Evolutionary conservation across 1,140 invertebrate species (phyloP).

Genomic region (Dufourea novaeangliae): DNA sequence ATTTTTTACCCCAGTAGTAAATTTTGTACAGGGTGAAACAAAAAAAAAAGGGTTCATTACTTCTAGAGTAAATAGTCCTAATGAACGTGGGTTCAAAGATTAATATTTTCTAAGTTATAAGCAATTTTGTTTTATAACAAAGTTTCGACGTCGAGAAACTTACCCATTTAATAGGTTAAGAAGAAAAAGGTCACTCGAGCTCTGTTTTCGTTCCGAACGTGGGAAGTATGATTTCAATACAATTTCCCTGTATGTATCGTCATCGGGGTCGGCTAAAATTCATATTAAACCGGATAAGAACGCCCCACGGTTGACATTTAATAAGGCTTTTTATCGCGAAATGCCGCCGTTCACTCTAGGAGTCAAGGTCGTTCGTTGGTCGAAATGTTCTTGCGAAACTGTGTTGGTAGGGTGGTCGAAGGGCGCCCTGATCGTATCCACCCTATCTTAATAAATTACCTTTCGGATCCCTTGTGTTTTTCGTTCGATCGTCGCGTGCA

Average conservation of each 20-base stretch:
- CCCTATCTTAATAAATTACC: constrained; percentile 28
- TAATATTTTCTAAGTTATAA: too few relatives aligned
- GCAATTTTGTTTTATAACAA: too few relatives aligned
- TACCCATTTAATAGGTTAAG: too few relatives aligned
- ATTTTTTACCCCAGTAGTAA: too few relatives aligned
- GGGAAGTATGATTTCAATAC: too few relatives aligned
- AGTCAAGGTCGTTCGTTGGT: constrained; percentile 7
- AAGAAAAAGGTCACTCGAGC: too few relatives aligned
- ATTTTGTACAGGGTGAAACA: too few relatives aligned
- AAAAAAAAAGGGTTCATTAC: too few relatives aligned
- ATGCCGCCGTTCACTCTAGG: constrained; percentile 10
- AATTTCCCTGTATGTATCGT: not conserved
- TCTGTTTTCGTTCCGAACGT: too few relatives aligned
- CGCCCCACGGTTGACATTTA: constrained; percentile 14
- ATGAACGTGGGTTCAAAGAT: too few relatives aligned
- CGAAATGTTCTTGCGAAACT: constrained; percentile 24
- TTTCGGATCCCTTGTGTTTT: not conserved
- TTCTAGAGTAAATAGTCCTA: too few relatives aligned
- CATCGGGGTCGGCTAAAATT: not conserved
- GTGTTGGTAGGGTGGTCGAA: not conserved
- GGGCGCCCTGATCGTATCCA: not conserved
- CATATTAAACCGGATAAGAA: not conserved
- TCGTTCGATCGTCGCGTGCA: constrained; percentile 20
- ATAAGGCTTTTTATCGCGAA: constrained; percentile 19
- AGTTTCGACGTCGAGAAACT: too few relatives aligned